A percentile compares a stretch with the other conserved stretches of the same genome.
These are phyloP conservation scores for Ennomos fuscantarius DNA, from an alignment of 2,888 invertebrate genomes.

Conservation along the genomic window DNA sequence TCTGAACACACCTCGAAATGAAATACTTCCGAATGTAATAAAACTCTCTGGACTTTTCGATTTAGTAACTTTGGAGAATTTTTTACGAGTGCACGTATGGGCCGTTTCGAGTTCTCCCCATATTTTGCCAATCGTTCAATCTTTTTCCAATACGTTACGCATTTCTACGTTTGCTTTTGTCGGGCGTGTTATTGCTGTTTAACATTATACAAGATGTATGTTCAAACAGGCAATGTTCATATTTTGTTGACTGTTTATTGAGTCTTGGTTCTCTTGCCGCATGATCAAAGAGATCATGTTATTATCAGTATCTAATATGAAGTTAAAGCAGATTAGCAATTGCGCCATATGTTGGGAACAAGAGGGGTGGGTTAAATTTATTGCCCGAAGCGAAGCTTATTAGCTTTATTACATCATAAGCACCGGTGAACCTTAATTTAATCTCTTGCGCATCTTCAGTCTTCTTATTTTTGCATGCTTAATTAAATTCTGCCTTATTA, in stretches of 20 bases:
- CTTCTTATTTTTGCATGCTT: slow-evolving; percentile 45
- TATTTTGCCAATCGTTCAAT: slow-evolving; percentile 46
- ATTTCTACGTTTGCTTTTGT: slow-evolving; percentile 41
- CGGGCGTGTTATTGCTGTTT: slow-evolving; percentile 38
- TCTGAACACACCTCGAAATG: slow-evolving; percentile 28
- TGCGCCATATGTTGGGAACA: slow-evolving; percentile 68
- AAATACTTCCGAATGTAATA: slow-evolving; percentile 37
- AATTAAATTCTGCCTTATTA: slow-evolving; percentile 46
- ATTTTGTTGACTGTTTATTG: slow-evolving; percentile 1
- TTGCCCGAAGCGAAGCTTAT: slow-evolving; percentile 55
- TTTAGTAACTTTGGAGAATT: slow-evolving; percentile 36
- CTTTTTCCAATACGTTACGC: slow-evolving; percentile 37
- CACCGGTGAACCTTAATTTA: slow-evolving; percentile 63
- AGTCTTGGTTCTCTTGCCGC: not conserved
- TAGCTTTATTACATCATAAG: slow-evolving; percentile 70
- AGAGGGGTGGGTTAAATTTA: slow-evolving; percentile 66
- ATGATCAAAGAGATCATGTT: slow-evolving; percentile 7
- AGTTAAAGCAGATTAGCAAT: slow-evolving; percentile 57
- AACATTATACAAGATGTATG: slow-evolving; percentile 38
- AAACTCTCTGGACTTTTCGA: slow-evolving; percentile 31
- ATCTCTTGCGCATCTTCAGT: slow-evolving; percentile 52
- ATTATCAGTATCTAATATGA: slow-evolving; percentile 42
- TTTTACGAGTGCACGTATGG: slow-evolving; percentile 40
- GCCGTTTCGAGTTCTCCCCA: slow-evolving; percentile 41
- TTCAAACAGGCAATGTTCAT: slow-evolving; percentile 45